Evolutionary conservation across 2,888 invertebrate genomes (phyloP).

Genomic region (Heliconius erato): DNA sequence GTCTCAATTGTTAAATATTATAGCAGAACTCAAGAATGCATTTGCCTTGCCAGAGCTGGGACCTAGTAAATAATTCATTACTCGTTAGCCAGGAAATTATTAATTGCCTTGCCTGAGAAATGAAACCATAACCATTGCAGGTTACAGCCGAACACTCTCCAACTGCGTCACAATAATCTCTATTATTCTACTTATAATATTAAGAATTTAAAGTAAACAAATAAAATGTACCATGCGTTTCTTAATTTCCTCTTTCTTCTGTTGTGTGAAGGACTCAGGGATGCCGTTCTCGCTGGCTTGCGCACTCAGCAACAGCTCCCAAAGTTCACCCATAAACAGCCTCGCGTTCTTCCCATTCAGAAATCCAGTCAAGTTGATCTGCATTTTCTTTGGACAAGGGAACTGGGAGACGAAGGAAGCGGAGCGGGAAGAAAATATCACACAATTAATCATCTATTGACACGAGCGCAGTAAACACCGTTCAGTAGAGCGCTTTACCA

Average conservation of each 20-base stretch:
- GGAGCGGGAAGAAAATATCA: constrained; percentile 78
- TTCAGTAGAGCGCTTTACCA: constrained; percentile 31
- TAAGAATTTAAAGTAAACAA: constrained; percentile 28
- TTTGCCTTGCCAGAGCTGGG: neutral
- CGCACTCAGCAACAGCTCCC: constrained; percentile 97
- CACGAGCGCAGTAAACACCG: constrained; percentile 25
- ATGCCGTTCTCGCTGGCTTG: constrained; percentile 98
- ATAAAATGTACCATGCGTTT: constrained; percentile 90
- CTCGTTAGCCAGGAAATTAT: neutral
- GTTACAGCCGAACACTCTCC: neutral
- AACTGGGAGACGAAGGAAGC: constrained; percentile 87
- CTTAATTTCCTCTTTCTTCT: constrained; percentile 98
- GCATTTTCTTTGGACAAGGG: constrained; percentile 99
- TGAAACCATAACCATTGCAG: neutral
- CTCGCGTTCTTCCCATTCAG: constrained; percentile 99
- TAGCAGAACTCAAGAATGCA: neutral
- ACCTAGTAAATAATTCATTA: no score
- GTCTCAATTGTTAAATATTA: no score
- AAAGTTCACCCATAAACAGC: constrained; percentile 98
- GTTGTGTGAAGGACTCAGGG: constrained; percentile 96
- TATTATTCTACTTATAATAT: neutral
- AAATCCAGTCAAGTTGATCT: constrained; percentile 99
- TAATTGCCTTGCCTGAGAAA: neutral
- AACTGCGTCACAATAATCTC: neutral
- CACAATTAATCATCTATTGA: constrained; percentile 61